Base-by-base conservation (phyloP, 92 coral and sea anemone species). In the Epizoanthus illoricatus region DNA sequence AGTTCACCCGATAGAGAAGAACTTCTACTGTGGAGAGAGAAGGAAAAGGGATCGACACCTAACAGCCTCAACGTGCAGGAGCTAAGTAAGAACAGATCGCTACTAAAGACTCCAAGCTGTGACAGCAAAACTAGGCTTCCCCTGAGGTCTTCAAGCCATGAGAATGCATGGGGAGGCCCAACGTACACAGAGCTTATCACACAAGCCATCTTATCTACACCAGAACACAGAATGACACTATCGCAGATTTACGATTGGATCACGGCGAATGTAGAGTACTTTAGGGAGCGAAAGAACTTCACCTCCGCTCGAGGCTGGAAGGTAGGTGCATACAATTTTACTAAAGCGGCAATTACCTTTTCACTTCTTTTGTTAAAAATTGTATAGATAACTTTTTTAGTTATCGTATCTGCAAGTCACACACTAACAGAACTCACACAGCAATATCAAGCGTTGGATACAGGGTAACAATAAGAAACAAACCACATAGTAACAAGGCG, bases 221-320 rank as follows among this genome's bases (percentile, higher is more conserved):
- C 82, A 63, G 71, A 78, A 21, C 82, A 78, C 28, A 66, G 82
- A 8, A 78, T 78, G 82, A 78, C 82, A 11, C 23, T 78, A 12
- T 78, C 82, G 28, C 82, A 78, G 52, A 78, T 78, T 63, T 78
- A 78, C 58, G 82, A 78, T 42, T 78, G 82, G 82, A 78, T 78
- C 13, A 78, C 82, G 11, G 82, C 64, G 54, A 78, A 78, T 21
- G 82, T 78, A 4, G 82, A 78, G 16, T 78, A 78, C 57, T 78
- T 78, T 21, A 78, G 71, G 47, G 71, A 78, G 18, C 58, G 82
- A 23, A 78, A 78, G 18, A 78, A 78, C 58, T 78, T 78, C 60
- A 78, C 82, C 12, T 78, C 82, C 23, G 82, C 82, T 41, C 82
- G 82, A 43, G 82, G 82, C 15, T 78, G 82, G 82, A 78, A 78